A percentile compares a stretch with the other conserved stretches of the same genome.
Conservation (phyloP, 2,113 vertebrate genomes). For the Oreocharis arfaki region DNA sequence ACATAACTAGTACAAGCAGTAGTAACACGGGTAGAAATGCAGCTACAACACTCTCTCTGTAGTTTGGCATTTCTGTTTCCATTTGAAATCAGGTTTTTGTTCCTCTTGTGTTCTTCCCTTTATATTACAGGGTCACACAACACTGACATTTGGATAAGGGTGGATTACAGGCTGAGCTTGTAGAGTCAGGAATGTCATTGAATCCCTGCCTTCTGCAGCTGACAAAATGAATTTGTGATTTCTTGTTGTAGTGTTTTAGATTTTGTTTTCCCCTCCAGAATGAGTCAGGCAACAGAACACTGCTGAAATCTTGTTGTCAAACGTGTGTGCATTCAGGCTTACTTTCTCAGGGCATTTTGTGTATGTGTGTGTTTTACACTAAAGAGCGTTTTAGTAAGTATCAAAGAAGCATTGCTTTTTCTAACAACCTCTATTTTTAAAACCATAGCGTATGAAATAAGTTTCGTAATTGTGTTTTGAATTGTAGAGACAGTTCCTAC, state of each 20-base stretch:
- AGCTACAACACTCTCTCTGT: not conserved
- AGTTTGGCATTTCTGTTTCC: not conserved
- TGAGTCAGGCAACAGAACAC: not conserved
- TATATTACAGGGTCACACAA: not conserved
- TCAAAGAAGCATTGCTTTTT: not conserved
- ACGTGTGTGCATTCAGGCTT: not conserved
- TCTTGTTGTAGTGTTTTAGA: not conserved
- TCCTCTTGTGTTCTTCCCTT: not conserved
- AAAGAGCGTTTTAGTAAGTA: not conserved
- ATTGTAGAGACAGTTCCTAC: not conserved
- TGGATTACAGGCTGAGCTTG: not conserved
- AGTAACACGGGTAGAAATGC: not conserved
- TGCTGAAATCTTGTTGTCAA: not conserved
- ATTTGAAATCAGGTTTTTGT: not conserved
- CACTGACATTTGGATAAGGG: fast-evolving
- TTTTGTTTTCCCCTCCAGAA: not conserved
- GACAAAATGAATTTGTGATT: not conserved
- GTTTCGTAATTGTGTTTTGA: not conserved
- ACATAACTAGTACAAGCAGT: too few species aligned
- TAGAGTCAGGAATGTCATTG: not conserved
- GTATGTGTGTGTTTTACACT: not conserved
- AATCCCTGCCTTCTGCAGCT: not conserved
- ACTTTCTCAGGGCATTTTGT: not conserved
- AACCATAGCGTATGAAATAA: not conserved
- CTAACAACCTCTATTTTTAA: not conserved